These are phyloP conservation scores for Cairina moschata DNA, from an alignment of 2,113 vertebrate genomes.

Conservation along the genomic window DNA sequence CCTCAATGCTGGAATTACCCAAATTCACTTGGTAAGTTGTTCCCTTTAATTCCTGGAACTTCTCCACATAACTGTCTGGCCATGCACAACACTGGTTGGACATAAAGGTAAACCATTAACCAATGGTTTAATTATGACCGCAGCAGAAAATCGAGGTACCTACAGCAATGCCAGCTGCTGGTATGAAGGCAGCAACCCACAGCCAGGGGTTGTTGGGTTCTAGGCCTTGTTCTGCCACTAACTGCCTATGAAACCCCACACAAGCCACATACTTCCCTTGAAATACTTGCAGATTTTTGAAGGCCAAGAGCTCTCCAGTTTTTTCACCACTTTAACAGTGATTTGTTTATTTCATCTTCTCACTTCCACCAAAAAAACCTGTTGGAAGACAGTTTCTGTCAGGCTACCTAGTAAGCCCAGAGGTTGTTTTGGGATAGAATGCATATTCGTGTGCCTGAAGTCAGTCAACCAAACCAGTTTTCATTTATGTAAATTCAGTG, in stretches of 20 bases:
- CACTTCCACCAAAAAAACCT: neutral
- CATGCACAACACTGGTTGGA: neutral
- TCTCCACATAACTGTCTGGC: neutral
- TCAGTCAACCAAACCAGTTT: neutral
- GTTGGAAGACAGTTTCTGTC: neutral
- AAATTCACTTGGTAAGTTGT: neutral
- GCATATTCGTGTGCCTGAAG: neutral
- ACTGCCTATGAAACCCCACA: neutral
- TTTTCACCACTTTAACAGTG: neutral
- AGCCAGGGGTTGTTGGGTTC: neutral
- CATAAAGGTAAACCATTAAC: conserved; percentile 29
- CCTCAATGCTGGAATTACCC: neutral
- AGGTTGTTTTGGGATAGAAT: neutral
- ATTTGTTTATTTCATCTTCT: neutral
- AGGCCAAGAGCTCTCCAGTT: neutral
- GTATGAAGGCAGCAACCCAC: neutral
- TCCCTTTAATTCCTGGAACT: conserved; percentile 18
- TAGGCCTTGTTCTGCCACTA: neutral
- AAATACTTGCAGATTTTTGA: neutral
- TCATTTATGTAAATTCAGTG: neutral
- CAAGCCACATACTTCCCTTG: neutral
- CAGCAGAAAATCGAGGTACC: neutral
- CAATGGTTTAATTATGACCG: neutral
- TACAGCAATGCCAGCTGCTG: neutral
- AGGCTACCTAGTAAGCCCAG: neutral